Conservation (phyloP, 2,888 invertebrate species). For the Tetragonula carbonaria region DNA sequence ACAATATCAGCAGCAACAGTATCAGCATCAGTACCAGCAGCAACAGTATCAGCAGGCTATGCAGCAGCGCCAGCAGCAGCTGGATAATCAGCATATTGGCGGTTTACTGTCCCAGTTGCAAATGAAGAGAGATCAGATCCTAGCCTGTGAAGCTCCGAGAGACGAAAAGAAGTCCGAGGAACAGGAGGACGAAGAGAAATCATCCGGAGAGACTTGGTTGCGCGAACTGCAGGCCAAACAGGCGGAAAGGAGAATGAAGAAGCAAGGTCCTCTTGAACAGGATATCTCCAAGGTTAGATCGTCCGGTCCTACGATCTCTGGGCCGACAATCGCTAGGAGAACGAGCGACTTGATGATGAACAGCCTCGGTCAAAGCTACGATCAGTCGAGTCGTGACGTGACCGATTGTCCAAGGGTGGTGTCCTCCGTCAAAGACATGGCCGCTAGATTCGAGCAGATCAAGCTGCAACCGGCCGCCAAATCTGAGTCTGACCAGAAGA, state of each 20-base stretch:
- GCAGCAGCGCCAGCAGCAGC: slow-evolving; percentile 71
- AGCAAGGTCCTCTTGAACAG: slow-evolving; percentile 78
- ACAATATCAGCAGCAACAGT: slow-evolving; percentile 46
- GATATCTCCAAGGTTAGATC: slow-evolving; percentile 78
- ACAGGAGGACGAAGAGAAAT: slow-evolving; percentile 76
- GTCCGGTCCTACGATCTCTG: slow-evolving; percentile 57
- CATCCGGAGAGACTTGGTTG: slow-evolving; percentile 88
- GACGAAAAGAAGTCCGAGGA: slow-evolving; percentile 76
- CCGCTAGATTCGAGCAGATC: slow-evolving; percentile 91
- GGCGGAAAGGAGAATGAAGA: slow-evolving; percentile 87
- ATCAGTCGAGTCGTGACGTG: slow-evolving; percentile 75
- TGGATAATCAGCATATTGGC: slow-evolving; percentile 80
- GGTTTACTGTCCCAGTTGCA: slow-evolving; percentile 80
- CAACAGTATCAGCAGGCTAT: slow-evolving; percentile 61
- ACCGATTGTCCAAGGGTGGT: slow-evolving; percentile 77
- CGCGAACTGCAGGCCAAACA: slow-evolving; percentile 93
- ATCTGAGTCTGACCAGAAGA: slow-evolving; percentile 74
- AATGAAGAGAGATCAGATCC: slow-evolving; percentile 83
- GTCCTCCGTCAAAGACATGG: slow-evolving; percentile 90
- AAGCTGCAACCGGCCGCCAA: slow-evolving; percentile 77
- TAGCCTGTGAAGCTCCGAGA: slow-evolving; percentile 71
- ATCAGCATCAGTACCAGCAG: slow-evolving; percentile 75
- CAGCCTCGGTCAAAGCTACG: slow-evolving; percentile 67
- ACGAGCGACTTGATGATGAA: slow-evolving; percentile 81
- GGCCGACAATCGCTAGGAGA: slow-evolving; percentile 76